phyloP scores from a whole-genome alignment of 1,140 invertebrate species.

The Cotesia typhae region DNA sequence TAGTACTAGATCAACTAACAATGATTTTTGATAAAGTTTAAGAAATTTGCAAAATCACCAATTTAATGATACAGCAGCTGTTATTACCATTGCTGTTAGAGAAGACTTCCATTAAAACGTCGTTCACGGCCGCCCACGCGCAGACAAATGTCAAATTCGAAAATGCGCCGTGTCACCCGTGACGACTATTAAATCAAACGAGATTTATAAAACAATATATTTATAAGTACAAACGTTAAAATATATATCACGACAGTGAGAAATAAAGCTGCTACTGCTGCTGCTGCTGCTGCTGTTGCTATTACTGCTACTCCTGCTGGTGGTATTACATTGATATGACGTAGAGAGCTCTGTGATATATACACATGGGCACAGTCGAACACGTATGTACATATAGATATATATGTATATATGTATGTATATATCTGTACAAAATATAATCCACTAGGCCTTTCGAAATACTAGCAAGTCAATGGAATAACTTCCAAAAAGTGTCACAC shows the following conservation, averaged over 20 bases:
- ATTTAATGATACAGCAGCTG: slow-evolving; percentile 39
- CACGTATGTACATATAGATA: too few relatives aligned
- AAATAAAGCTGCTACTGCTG: not conserved
- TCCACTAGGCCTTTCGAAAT: too few relatives aligned
- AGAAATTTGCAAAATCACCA: slow-evolving; percentile 55
- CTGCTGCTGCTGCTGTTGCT: not conserved
- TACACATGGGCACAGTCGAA: too few relatives aligned
- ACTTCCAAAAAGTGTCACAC: slow-evolving; percentile 10
- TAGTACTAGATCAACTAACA: not conserved
- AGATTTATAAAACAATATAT: slow-evolving; percentile 16
- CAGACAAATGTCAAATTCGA: slow-evolving; percentile 47
- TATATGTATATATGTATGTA: too few relatives aligned
- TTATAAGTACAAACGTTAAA: not conserved
- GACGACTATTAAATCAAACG: slow-evolving; percentile 15
- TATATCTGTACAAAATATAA: too few relatives aligned
- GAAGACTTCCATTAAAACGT: slow-evolving; percentile 51
- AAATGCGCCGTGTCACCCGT: slow-evolving; percentile 29
- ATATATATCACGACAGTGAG: too few relatives aligned
- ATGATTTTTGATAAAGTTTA: slow-evolving; percentile 5
- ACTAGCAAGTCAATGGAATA: not conserved
- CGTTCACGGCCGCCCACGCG: slow-evolving; percentile 50
- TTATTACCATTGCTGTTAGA: too few relatives aligned
- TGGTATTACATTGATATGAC: too few relatives aligned
- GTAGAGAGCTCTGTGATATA: too few relatives aligned
- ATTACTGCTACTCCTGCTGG: not conserved